Base-by-base conservation (phyloP, 2,888 invertebrate genomes). In the Netelia melanura region DNA sequence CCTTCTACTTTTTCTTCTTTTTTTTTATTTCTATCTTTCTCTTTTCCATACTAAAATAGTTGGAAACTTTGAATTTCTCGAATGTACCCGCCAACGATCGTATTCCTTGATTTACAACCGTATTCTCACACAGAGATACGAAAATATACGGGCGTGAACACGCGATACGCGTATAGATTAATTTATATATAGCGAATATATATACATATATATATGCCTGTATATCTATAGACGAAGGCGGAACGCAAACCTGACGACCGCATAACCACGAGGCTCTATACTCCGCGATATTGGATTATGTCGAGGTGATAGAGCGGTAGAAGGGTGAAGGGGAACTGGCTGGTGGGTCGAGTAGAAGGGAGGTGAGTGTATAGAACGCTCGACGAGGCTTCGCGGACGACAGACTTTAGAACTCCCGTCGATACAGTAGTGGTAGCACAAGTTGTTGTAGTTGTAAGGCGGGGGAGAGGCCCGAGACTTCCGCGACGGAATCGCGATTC, bases 371-470 rank as follows among this genome's bases (percentile, higher is more conserved):
- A 65, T 8, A 43, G 43, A 76, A 30, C 38, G 58, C 23, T 52
- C 61, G 52, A 74, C 68, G 81, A 81, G 83, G 61, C 75, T 86
- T 84, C 86, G 86, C 86, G 85, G 85, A 82, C 89, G 76, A 84
- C 86, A 58, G 48, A 87, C 88, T 88, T 78, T 87, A 88, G 86
- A 21, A 21, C 83, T 87, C 93, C 92, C 93, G 93, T 93, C 92
- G 92, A 93, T 93, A 93, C 92, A 92, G 88, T 81, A 75, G 80
- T 87, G 75, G 85, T 85, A 86, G 88, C 17, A n/a, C 17, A n/a
- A 14, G 64, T 38, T 21, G 71, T 74, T 43, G 83, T 30, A 58
- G 64, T 54, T 68, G 81, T 44, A 38, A 64, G 68, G 58, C 64
- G 87, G 89, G 86, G 85, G 86, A 61, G 81, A 62, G 61, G 71